A percentile compares a stretch with the other conserved stretches of the same genome.
These are phyloP conservation scores for Adelges cooleyi DNA, from an alignment of 1,140 invertebrate genomes.

Conservation along the genomic window DNA sequence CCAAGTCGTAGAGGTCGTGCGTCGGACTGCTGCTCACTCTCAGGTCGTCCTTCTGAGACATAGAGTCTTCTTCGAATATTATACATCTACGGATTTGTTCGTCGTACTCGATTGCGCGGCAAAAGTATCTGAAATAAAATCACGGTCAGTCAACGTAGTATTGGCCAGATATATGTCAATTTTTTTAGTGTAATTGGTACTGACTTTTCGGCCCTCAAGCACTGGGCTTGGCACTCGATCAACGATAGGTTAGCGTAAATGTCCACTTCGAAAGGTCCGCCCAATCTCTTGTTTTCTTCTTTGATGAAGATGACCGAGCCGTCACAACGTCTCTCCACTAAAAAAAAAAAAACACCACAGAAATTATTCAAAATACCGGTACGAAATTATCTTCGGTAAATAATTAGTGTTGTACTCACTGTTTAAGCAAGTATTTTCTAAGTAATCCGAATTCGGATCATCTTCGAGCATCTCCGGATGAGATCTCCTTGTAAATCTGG, in stretches of 20 bases:
- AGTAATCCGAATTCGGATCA: conserved; percentile 74
- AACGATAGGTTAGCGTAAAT: conserved; percentile 71
- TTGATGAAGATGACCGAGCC: conserved; percentile 74
- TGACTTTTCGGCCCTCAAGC: conserved; percentile 63
- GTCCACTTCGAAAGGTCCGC: conserved; percentile 75
- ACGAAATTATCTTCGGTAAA: too few species aligned
- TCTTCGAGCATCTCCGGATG: conserved; percentile 71
- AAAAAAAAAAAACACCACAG: conserved; percentile 30
- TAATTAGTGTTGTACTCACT: conserved; percentile 52
- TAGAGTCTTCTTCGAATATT: conserved; percentile 76
- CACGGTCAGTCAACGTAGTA: too few species aligned
- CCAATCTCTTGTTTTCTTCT: conserved; percentile 74
- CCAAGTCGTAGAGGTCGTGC: conserved; percentile 72
- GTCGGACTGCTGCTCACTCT: conserved; percentile 65
- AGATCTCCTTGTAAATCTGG: conserved; percentile 66
- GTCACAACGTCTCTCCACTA: conserved; percentile 72
- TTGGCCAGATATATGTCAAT: too few species aligned
- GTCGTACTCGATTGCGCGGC: conserved; percentile 80
- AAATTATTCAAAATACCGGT: too few species aligned
- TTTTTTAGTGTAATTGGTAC: too few species aligned
- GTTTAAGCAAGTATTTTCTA: conserved; percentile 82
- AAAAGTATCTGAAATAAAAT: conserved; percentile 54
- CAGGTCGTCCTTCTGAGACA: conserved; percentile 72
- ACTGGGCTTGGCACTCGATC: conserved; percentile 70
- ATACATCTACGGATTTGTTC: conserved; percentile 71